Conservation (phyloP, 2,888 invertebrate species). For the Hanleya hanleyi region DNA sequence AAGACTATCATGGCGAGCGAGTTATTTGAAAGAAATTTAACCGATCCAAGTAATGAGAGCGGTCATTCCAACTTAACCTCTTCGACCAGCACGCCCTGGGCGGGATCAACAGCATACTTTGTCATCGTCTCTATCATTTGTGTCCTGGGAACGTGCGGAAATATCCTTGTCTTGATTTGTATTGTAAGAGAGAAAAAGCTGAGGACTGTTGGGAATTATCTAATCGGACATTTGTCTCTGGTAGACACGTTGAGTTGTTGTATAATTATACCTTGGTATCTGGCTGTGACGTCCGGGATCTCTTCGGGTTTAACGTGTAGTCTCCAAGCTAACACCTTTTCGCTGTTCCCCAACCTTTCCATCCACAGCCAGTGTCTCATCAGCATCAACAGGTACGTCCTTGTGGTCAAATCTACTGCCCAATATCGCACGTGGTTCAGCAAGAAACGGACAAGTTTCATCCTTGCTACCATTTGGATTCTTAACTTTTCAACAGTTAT, state of each 20-base stretch:
- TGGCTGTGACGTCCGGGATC: neutral
- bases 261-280: neutral
- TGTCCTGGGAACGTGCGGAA: neutral
- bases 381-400: neutral
- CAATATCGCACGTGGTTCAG: neutral
- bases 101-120: neutral
- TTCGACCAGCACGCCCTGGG: too few species aligned
- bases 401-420: neutral
- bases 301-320: neutral
- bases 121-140: neutral
- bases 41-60: too few species aligned
- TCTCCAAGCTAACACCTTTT: neutral
- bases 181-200: neutral
- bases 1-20: too few species aligned
- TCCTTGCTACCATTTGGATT: neutral
- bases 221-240: neutral
- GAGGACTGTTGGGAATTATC: neutral
- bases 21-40: too few species aligned
- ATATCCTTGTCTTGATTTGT: neutral
- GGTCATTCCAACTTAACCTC: too few species aligned
- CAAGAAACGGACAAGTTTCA: neutral
- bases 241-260: neutral
- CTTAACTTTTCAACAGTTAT: neutral
- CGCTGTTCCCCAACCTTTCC: neutral
- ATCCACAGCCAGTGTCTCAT: neutral